phyloP scores from a whole-genome alignment of 2,113 vertebrate species.

The Felis chaus region DNA sequence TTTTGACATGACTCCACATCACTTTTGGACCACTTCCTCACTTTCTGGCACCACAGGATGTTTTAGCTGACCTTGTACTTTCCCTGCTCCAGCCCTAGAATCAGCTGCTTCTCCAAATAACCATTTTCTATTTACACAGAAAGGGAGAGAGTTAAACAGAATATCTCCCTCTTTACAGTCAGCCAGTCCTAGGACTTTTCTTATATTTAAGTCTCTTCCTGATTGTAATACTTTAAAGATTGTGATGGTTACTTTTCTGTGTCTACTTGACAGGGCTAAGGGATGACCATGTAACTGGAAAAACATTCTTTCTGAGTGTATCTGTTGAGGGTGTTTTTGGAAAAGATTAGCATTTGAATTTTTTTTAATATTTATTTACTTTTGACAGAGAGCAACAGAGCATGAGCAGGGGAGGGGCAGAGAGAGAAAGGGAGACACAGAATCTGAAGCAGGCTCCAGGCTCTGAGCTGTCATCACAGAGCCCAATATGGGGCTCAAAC shows the following conservation, averaged over 20 bases:
- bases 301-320: not conserved
- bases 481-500: no score
- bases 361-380: no score
- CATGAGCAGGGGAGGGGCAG: no score
- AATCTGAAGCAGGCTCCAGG: no score
- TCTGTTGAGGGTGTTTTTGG: not conserved
- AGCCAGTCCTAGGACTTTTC: not conserved
- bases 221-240: not conserved
- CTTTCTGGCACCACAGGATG: not conserved
- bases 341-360: not conserved
- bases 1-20: not conserved
- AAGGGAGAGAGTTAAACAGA: not conserved
- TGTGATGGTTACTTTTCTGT: not conserved
- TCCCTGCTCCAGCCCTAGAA: not conserved
- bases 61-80: not conserved
- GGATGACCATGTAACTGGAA: not conserved
- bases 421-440: no score
- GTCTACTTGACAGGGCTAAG: not conserved
- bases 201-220: constrained; percentile 13
- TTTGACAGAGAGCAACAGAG: no score
- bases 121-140: not conserved
- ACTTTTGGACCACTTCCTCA: not conserved
- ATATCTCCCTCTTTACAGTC: not conserved
- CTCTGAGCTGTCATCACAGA: no score
- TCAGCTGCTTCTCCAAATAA: constrained; percentile 22